Evolutionary conservation across 2,113 vertebrate genomes (phyloP).

Genomic region (Rhabdomys dilectus): DNA sequence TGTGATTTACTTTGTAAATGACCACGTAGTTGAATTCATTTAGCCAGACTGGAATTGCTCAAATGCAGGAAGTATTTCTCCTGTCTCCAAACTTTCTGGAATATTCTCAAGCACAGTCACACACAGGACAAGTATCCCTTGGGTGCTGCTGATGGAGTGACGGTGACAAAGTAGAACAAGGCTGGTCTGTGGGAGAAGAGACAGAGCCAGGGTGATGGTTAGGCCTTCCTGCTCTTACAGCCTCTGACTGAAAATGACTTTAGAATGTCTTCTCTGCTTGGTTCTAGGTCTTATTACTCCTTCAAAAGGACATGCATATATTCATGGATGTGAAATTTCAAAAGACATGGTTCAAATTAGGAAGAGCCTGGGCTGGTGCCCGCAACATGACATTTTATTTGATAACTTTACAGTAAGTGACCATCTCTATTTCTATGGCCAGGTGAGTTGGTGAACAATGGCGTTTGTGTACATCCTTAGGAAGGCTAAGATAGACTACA

Average conservation of each 20-base stretch:
- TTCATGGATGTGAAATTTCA: constrained; percentile 95
- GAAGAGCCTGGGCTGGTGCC: constrained; percentile 95
- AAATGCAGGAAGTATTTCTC: not conserved
- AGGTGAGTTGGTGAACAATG: constrained; percentile 86
- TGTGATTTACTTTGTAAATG: not conserved
- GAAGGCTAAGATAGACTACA: not conserved
- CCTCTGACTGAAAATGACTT: not conserved
- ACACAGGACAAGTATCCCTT: not conserved
- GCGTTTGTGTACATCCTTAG: not conserved
- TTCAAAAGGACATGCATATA: constrained; percentile 92
- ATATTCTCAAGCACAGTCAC: not conserved
- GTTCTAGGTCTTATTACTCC: constrained; percentile 94
- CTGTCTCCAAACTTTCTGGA: not conserved
- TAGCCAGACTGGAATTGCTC: not conserved
- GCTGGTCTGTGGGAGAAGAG: not conserved
- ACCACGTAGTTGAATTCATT: not conserved
- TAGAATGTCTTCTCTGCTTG: not conserved
- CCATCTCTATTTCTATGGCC: constrained; percentile 95
- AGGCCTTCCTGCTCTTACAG: not conserved
- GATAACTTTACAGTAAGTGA: constrained; percentile 96
- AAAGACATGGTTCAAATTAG: constrained; percentile 96
- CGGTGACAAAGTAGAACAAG: not conserved
- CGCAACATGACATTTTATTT: constrained; percentile 96
- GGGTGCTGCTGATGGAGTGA: too few species aligned
- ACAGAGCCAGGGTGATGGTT: not conserved